phyloP scores from a whole-genome alignment of 2,888 invertebrate species.

The Nineta flava region DNA sequence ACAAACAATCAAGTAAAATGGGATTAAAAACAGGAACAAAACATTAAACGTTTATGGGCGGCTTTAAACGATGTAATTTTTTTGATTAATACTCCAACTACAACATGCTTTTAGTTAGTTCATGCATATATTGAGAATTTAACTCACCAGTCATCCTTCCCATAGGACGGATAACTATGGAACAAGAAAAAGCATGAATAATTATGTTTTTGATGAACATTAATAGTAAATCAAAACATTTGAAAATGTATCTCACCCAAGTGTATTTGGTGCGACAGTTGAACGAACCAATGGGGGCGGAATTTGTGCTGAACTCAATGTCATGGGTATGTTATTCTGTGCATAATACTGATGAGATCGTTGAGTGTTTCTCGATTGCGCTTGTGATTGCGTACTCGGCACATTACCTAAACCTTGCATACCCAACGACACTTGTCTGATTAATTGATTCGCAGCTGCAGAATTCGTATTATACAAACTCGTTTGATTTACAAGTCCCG shows the following conservation, averaged over 20 bases:
- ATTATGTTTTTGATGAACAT: background rate
- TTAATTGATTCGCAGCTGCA: constrained; percentile 4
- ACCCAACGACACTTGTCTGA: constrained; percentile 6
- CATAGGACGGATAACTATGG: constrained; percentile 37
- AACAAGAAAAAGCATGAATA: constrained; percentile 1
- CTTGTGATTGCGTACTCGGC: constrained; percentile 19
- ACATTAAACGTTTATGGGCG: background rate
- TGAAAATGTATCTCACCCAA: background rate
- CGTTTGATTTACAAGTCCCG: constrained; percentile 30
- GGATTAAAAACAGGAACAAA: too few species aligned
- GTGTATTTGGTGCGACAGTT: constrained; percentile 5
- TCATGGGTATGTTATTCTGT: constrained; percentile 5
- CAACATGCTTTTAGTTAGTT: background rate
- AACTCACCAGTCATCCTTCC: constrained; percentile 43
- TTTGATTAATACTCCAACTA: too few species aligned
- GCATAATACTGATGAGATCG: constrained; percentile 21
- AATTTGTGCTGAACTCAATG: constrained; percentile 21
- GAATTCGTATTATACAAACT: constrained; percentile 19
- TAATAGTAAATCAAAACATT: too few species aligned
- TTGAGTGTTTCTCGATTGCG: constrained; percentile 13
- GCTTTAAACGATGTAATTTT: too few species aligned
- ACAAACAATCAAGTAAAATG: background rate
- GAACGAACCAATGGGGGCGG: constrained; percentile 32
- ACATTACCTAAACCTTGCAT: constrained; percentile 13
- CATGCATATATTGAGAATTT: constrained; percentile 6